A percentile compares a stretch with the other conserved stretches of the same genome.
These are phyloP conservation scores for Physocephala rufipes DNA, from an alignment of 2,888 invertebrate genomes.

Conservation along the genomic window DNA sequence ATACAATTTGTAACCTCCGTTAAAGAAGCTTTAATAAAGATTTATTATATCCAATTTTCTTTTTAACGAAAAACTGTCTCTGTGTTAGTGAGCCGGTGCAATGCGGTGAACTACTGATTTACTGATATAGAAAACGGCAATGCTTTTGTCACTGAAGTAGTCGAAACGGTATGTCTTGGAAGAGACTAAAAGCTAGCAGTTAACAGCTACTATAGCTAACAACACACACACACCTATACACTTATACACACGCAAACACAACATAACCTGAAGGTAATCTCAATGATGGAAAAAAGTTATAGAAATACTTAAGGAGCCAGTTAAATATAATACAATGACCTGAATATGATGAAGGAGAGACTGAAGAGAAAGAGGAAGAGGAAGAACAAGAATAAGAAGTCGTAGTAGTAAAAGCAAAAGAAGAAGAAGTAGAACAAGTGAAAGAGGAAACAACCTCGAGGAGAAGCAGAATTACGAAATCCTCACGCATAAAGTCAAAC, in stretches of 20 bases:
- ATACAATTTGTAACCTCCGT: background rate
- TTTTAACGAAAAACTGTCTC: background rate
- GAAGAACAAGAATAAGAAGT: background rate
- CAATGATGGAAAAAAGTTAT: background rate
- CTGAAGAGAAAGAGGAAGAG: background rate
- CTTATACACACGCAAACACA: too few species aligned
- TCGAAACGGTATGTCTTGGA: background rate
- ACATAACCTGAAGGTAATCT: background rate
- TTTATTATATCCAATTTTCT: background rate
- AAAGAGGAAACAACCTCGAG: too few species aligned
- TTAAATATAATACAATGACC: background rate
- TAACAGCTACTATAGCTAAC: too few species aligned
- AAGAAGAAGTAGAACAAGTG: background rate
- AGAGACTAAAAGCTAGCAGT: background rate
- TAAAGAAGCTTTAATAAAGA: background rate
- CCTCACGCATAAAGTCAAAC: too few species aligned
- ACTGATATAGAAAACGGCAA: conserved; percentile 20
- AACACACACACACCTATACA: too few species aligned
- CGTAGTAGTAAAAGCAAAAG: background rate
- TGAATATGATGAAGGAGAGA: background rate
- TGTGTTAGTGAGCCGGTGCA: conserved; percentile 10
- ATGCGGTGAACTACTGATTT: conserved; percentile 36
- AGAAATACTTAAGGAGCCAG: background rate
- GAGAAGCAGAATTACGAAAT: background rate
- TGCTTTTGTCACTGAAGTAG: background rate